These are phyloP conservation scores for Cryptocephalus primarius DNA, from an alignment of 2,888 invertebrate genomes.

Conservation along the genomic window DNA sequence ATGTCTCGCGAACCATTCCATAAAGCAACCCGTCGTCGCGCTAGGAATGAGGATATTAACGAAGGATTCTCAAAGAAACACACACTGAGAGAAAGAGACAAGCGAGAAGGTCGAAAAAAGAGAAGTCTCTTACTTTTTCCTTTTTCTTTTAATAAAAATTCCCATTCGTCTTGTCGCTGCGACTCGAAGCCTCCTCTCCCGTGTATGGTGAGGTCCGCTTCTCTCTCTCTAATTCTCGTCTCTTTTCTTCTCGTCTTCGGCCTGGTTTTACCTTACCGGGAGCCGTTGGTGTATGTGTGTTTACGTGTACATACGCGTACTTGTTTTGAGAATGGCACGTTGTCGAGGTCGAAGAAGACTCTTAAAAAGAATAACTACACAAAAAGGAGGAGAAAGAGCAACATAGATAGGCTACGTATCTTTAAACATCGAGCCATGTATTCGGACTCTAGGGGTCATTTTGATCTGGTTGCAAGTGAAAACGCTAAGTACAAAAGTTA, in stretches of 20 bases:
- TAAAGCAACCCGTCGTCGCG: slow-evolving; percentile 5
- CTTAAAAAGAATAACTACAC: too few relatives aligned
- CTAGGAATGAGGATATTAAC: slow-evolving; percentile 10
- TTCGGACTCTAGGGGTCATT: too few relatives aligned
- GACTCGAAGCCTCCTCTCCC: slow-evolving; percentile 14
- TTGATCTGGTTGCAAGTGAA: too few relatives aligned
- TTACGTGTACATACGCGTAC: too few relatives aligned
- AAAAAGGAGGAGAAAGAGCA: too few relatives aligned
- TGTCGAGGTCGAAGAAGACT: too few relatives aligned
- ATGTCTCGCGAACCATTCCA: slow-evolving; percentile 6
- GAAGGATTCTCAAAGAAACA: not conserved
- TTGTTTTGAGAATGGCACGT: too few relatives aligned
- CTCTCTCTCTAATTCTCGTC: slow-evolving; percentile 17
- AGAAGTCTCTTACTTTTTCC: not conserved
- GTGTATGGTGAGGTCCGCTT: slow-evolving; percentile 19
- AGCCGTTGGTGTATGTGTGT: too few relatives aligned
- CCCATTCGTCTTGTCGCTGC: slow-evolving; percentile 9
- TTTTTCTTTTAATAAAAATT: slow-evolving; percentile 19
- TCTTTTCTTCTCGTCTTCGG: slow-evolving; percentile 3
- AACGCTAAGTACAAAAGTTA: too few relatives aligned
- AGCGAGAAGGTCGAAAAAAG: slow-evolving; percentile 8
- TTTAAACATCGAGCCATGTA: too few relatives aligned
- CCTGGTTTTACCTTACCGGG: slow-evolving; percentile 19
- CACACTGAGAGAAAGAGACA: too few relatives aligned
- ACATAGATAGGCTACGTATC: too few relatives aligned